Percentiles rank a stretch among this genome's conserved stretches.
Conservation (phyloP, 1,140 invertebrate species). For the Oryctes rhinoceros region DNA sequence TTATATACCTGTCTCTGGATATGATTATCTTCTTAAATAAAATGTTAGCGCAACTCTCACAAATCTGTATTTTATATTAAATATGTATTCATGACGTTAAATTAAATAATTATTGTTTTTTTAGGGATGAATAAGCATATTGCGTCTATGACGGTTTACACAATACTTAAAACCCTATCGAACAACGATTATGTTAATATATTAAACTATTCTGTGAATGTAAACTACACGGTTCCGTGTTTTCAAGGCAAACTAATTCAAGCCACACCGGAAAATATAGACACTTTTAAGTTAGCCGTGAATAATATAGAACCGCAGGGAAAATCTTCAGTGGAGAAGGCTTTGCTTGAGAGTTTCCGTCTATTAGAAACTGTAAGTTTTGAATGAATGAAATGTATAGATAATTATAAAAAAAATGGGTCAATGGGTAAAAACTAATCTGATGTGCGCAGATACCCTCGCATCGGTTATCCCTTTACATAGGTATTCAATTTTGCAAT, state of each 20-base stretch:
- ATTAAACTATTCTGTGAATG: conserved; percentile 75
- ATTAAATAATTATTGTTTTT: background rate
- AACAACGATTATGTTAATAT: conserved; percentile 99
- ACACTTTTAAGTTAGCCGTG: conserved; percentile 78
- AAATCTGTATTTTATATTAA: too few relatives aligned
- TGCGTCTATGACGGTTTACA: conserved; percentile 76
- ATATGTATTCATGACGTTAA: too few relatives aligned
- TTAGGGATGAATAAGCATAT: conserved; percentile 68
- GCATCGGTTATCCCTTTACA: too few relatives aligned
- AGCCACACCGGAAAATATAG: conserved; percentile 91
- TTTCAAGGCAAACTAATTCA: conserved; percentile 86
- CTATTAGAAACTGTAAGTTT: conserved; percentile 76
- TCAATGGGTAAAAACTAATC: too few relatives aligned
- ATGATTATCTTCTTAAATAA: too few relatives aligned
- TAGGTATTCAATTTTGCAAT: too few relatives aligned
- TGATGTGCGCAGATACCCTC: too few relatives aligned
- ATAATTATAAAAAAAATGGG: too few relatives aligned
- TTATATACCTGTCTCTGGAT: too few relatives aligned
- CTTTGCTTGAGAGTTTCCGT: conserved; percentile 86
- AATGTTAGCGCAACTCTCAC: too few relatives aligned
- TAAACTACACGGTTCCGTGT: conserved; percentile 77
- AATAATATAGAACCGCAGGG: conserved; percentile 74
- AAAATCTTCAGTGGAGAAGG: conserved; percentile 86
- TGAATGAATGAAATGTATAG: too few relatives aligned
- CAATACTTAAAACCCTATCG: conserved; percentile 93